phyloP scores from a whole-genome alignment of 1,140 invertebrate genomes.

The Listronotus oregonensis region DNA sequence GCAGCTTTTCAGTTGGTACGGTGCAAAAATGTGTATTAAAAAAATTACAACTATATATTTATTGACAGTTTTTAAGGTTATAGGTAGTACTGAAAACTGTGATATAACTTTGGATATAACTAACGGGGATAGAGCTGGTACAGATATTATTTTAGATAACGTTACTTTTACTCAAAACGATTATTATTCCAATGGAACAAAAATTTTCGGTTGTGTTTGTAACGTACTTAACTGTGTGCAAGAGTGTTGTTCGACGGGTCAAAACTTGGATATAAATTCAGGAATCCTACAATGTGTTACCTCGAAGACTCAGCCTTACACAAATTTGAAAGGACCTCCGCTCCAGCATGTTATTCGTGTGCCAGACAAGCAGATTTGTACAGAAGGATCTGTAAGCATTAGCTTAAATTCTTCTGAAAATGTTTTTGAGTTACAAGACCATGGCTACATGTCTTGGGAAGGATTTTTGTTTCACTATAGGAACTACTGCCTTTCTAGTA shows the following conservation, averaged over 20 bases:
- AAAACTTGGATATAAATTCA: constrained; percentile 8
- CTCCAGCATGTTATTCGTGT: constrained; percentile 24
- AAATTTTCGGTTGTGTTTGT: constrained; percentile 39
- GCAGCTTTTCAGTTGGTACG: too few species aligned
- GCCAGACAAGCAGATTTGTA: constrained; percentile 26
- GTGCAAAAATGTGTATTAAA: too few species aligned
- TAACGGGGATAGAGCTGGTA: constrained; percentile 23
- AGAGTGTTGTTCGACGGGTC: constrained; percentile 37
- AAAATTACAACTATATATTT: neutral
- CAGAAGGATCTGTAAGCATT: constrained; percentile 9
- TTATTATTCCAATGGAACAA: constrained; percentile 28
- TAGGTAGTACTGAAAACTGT: constrained; percentile 7
- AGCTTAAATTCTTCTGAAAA: constrained; percentile 11
- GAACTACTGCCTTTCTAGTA: constrained; percentile 26
- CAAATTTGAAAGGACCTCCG: constrained; percentile 8
- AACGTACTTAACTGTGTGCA: constrained; percentile 30
- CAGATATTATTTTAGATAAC: constrained; percentile 29
- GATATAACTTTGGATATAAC: constrained; percentile 32
- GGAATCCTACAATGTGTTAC: neutral
- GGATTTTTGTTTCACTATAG: constrained; percentile 1
- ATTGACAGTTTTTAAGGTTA: neutral
- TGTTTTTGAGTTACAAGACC: constrained; percentile 12
- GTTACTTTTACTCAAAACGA: constrained; percentile 22
- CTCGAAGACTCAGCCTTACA: neutral
- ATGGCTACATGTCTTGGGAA: constrained; percentile 22